Evolutionary conservation across 2,797 vertebrate genomes (phyloP).

Genomic region (Catharus ustulatus): DNA sequence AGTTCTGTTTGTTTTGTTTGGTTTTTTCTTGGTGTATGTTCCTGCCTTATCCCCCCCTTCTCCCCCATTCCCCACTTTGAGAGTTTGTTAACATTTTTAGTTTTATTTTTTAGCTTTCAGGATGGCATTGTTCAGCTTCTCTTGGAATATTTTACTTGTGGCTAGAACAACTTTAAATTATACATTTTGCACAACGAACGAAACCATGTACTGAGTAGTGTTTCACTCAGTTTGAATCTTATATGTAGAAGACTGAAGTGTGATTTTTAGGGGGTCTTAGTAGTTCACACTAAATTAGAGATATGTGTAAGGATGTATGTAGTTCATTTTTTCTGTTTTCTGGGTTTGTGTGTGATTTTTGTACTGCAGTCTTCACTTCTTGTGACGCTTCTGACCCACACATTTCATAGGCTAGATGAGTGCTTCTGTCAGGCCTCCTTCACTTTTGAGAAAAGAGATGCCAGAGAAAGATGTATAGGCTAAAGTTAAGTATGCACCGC

Average conservation of each 20-base stretch:
- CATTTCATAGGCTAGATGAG: not conserved
- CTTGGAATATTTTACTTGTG: not conserved
- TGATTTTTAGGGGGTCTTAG: not conserved
- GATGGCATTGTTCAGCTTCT: not conserved
- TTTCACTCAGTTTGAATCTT: not conserved
- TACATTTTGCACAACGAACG: not conserved
- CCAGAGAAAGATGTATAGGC: not conserved
- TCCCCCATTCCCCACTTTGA: rapidly evolving
- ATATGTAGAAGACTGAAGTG: not conserved
- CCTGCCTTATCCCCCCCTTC: not conserved
- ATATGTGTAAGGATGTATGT: not conserved
- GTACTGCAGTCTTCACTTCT: not conserved
- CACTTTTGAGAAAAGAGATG: not conserved
- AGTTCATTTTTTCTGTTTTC: not conserved
- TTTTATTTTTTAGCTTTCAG: not conserved
- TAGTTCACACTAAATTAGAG: not conserved
- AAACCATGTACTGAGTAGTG: not conserved
- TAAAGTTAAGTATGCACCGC: not conserved
- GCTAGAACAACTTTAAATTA: not conserved
- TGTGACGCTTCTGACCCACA: not conserved
- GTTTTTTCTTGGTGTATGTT: not conserved
- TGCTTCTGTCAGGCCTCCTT: not conserved
- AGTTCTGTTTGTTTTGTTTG: not conserved
- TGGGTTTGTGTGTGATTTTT: not conserved
- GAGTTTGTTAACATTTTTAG: not conserved